Base-by-base conservation (phyloP, 2,113 vertebrate genomes). In the Silurus asotus region DNA sequence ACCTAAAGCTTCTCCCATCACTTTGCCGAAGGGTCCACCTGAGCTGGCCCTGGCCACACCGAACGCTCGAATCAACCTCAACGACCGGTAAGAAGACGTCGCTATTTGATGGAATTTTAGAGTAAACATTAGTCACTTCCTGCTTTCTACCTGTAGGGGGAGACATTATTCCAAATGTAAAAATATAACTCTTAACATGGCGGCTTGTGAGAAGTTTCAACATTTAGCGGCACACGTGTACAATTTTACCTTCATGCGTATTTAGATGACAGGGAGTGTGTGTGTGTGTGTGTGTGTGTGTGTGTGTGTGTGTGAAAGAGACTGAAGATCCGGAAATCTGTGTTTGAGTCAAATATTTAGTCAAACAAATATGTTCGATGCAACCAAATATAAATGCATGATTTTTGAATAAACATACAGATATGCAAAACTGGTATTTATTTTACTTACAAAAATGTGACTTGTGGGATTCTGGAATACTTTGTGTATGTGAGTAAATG, bases 51-150 rank as follows among this genome's bases (percentile, higher is more conserved):
- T 91, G 2, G 88, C 95, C 0, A 67, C 93, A 8, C 92, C 95
- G 37, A 88, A 92, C 0, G 94, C 96, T 88, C 97, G 97, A 93
- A 89, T 95, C 75, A 98, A 96, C 95, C 96, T 98, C n/a, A 95
- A 69, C 75, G 97, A 98, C 56, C 97, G 97, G 98, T 98, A 94
- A 92, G 91, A 92, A 20, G 28, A 81, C 83, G 11, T 3, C 20
- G 61, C 0, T 9, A 11, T 37, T n/a, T 25, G 13, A 37, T 37
- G 37, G 37, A 37, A 37, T 37, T 37, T 37, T 37, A 37, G 37
- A 37, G 37, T 37, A 37, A 37, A 37, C 37, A 37, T 37, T 37
- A 37, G 0, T 28, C 25, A 58, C 14, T 37, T 78, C 49, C 55
- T 37, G 14, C 15, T 56, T 59, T 37, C 19, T 9, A 61, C 28